A percentile compares a stretch with the other conserved stretches of the same genome.
phyloP scores from a whole-genome alignment of 64 coral and sea anemone genomes.

The Trachythela sp. region DNA sequence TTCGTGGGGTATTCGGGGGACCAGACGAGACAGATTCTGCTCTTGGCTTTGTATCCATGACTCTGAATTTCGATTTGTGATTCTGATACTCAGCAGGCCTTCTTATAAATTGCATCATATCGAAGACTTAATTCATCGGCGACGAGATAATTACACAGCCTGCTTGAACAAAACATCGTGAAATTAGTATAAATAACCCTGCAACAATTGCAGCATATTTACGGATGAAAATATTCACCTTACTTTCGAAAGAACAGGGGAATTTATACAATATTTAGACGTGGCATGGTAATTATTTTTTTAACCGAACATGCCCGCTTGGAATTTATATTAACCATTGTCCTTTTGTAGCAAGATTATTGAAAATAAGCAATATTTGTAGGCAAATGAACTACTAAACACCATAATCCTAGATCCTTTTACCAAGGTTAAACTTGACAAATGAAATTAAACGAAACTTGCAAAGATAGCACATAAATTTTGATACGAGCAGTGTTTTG shows the following conservation, averaged over 20 bases:
- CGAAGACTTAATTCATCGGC: neutral
- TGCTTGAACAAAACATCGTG: neutral
- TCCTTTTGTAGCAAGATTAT: neutral
- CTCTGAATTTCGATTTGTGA: neutral
- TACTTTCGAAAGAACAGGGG: neutral
- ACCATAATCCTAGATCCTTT: neutral
- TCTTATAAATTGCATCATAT: slow-evolving; percentile 1
- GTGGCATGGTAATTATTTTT: too few species aligned
- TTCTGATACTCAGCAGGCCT: neutral
- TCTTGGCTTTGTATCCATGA: neutral
- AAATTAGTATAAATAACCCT: neutral
- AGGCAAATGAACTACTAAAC: neutral
- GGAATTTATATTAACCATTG: neutral
- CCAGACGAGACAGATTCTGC: neutral
- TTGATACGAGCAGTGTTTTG: neutral
- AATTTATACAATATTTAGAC: neutral
- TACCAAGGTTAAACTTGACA: neutral
- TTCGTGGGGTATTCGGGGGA: neutral
- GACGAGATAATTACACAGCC: neutral
- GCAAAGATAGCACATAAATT: neutral
- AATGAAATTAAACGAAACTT: neutral
- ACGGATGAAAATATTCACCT: neutral
- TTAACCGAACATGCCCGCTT: neutral
- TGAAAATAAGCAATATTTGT: neutral
- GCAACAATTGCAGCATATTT: neutral